phyloP scores from a whole-genome alignment of 2,888 invertebrate genomes.

The Malacosoma neustria region DNA sequence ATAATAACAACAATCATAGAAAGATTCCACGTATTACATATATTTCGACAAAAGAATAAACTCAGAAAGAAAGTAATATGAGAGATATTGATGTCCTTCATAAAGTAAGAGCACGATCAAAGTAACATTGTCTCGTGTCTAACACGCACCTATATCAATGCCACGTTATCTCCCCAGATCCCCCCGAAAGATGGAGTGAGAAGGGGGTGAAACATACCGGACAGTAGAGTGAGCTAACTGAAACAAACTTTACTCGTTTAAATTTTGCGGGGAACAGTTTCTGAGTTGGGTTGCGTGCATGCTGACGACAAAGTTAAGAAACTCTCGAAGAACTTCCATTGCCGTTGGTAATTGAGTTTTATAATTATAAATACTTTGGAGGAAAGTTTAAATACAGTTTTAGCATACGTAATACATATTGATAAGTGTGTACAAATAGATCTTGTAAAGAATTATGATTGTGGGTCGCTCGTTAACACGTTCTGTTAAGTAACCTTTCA shows the following conservation, averaged over 20 bases:
- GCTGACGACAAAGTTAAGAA: constrained; percentile 46
- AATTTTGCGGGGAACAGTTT: constrained; percentile 61
- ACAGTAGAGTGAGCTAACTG: constrained; percentile 60
- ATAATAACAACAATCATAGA: constrained; percentile 1
- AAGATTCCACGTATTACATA: not conserved
- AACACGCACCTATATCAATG: constrained; percentile 47
- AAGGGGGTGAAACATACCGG: constrained; percentile 30
- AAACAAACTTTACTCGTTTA: constrained; percentile 73
- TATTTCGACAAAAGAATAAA: not conserved
- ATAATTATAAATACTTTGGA: constrained; percentile 27
- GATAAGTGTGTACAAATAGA: not conserved
- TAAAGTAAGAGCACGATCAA: constrained; percentile 39
- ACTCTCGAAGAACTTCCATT: constrained; percentile 41
- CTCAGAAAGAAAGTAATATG: not conserved
- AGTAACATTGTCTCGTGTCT: constrained; percentile 40
- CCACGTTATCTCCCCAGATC: constrained; percentile 19
- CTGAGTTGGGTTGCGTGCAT: constrained; percentile 50
- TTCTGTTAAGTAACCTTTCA: not conserved
- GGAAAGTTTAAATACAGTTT: constrained; percentile 11
- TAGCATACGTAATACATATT: not conserved
- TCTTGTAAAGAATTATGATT: not conserved
- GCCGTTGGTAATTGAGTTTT: constrained; percentile 45
- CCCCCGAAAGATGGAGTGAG: constrained; percentile 11
- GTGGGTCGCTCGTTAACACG: not conserved
- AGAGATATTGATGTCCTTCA: constrained; percentile 20